A percentile compares a stretch with the other conserved stretches of the same genome.
Conservation (phyloP, 2,888 invertebrate species). For the Leucozona laternaria region DNA sequence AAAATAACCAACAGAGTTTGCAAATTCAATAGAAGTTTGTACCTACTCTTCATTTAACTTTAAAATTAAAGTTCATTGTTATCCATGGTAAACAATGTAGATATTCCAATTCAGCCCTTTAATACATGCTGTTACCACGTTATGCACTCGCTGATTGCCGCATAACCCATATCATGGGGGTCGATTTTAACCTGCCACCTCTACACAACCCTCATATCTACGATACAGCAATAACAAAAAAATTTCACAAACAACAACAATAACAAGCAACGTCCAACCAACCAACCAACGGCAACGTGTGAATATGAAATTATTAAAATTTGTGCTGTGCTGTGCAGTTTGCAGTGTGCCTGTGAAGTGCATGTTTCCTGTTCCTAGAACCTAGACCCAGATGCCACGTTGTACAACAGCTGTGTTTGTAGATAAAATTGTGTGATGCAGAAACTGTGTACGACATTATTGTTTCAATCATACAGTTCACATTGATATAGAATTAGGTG, state of each 20-base stretch:
- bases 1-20: background rate
- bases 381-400: constrained; percentile 57
- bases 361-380: too few species aligned
- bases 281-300: constrained; percentile 40
- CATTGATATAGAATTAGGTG: background rate
- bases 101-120: constrained; percentile 38
- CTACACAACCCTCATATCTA: background rate
- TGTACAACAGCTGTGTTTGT: constrained; percentile 45
- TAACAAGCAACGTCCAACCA: constrained; percentile 20
- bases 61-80: constrained; percentile 66
- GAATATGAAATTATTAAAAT: constrained; percentile 67
- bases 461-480: constrained; percentile 7
- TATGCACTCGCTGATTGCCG: constrained; percentile 59
- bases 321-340: constrained; percentile 15
- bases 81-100: constrained; percentile 40
- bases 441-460: constrained; percentile 42
- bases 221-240: background rate
- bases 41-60: constrained; percentile 49
- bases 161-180: constrained; percentile 41
- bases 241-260: constrained; percentile 31
- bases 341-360: constrained; percentile 45
- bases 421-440: constrained; percentile 49
- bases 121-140: constrained; percentile 52
- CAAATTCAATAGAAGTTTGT: constrained; percentile 13
- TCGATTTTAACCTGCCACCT: background rate